These are phyloP conservation scores for Scarus forsteni DNA, from an alignment of 2,797 vertebrate genomes.

Conservation along the genomic window DNA sequence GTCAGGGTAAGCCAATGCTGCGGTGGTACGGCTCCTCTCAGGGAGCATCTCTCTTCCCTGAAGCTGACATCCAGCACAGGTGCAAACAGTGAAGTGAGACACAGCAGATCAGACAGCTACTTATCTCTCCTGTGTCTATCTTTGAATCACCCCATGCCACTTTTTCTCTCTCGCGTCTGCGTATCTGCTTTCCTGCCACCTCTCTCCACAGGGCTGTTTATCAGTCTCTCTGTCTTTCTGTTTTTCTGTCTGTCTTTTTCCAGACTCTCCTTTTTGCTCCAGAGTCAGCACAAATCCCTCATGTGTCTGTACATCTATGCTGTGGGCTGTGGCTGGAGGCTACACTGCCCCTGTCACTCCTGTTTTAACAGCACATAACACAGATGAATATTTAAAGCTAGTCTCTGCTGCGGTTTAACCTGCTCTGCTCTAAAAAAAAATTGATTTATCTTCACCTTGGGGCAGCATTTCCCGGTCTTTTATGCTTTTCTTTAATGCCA, in stretches of 20 bases:
- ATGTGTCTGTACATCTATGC: slow-evolving; percentile 29
- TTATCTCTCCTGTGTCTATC: slow-evolving; percentile 48
- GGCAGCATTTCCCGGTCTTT: not conserved
- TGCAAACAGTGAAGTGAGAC: slow-evolving; percentile 52
- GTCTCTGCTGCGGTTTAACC: slow-evolving; percentile 1
- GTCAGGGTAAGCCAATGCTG: too few species aligned
- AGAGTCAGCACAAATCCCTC: slow-evolving; percentile 47
- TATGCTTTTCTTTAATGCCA: slow-evolving; percentile 14
- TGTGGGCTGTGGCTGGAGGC: slow-evolving; percentile 37
- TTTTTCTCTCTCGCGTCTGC: slow-evolving; percentile 3
- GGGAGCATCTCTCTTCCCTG: slow-evolving; percentile 31
- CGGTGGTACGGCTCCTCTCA: not conserved
- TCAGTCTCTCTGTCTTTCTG: slow-evolving; percentile 11
- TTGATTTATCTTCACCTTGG: slow-evolving; percentile 50
- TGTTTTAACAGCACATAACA: slow-evolving; percentile 38
- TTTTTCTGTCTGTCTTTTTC: slow-evolving; percentile 17
- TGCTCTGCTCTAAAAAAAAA: slow-evolving; percentile 31
- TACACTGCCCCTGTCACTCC: slow-evolving; percentile 5
- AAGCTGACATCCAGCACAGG: slow-evolving; percentile 12
- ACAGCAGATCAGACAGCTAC: slow-evolving; percentile 50
- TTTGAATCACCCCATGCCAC: slow-evolving; percentile 35
- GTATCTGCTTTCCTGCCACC: slow-evolving; percentile 5
- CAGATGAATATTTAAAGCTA: slow-evolving; percentile 41
- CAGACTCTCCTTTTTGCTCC: slow-evolving; percentile 20
- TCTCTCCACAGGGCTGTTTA: slow-evolving; percentile 24